These are phyloP conservation scores for Stictonetta naevosa DNA, from an alignment of 2,113 vertebrate species.

Conservation along the genomic window DNA sequence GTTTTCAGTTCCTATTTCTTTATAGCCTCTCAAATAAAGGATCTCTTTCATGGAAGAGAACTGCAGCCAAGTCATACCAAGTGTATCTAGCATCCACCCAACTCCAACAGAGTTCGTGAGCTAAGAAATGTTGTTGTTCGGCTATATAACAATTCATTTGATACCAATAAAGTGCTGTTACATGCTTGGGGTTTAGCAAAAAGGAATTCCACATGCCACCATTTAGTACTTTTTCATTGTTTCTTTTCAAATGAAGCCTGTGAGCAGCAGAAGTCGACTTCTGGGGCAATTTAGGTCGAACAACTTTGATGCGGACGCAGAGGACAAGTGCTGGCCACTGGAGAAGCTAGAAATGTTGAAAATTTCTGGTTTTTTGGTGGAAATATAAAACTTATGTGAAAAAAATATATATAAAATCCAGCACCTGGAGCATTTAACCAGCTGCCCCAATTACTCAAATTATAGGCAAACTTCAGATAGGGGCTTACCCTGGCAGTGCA, in stretches of 20 bases:
- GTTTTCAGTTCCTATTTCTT: slow-evolving; percentile 12
- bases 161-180: neutral
- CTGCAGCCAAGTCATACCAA: slow-evolving; percentile 26
- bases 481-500: neutral
- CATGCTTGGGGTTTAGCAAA: neutral
- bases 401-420: neutral
- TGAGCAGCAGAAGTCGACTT: neutral
- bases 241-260: neutral
- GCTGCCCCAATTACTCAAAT: neutral
- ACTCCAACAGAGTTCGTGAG: slow-evolving; percentile 2
- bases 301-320: neutral
- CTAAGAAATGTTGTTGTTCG: slow-evolving; percentile 6
- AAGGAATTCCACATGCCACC: neutral
- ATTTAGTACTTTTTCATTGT: neutral
- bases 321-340: neutral
- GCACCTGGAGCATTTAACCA: neutral
- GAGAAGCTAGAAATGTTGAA: neutral
- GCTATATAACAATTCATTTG: neutral
- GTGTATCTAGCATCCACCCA: slow-evolving; percentile 4
- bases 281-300: neutral
- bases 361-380: neutral
- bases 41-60: neutral
- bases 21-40: slow-evolving; percentile 40
- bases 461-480: neutral
- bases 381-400: neutral